Percentiles rank a stretch among this genome's conserved stretches.
Conservation (phyloP, 2,113 vertebrate species). For the Passer domesticus region DNA sequence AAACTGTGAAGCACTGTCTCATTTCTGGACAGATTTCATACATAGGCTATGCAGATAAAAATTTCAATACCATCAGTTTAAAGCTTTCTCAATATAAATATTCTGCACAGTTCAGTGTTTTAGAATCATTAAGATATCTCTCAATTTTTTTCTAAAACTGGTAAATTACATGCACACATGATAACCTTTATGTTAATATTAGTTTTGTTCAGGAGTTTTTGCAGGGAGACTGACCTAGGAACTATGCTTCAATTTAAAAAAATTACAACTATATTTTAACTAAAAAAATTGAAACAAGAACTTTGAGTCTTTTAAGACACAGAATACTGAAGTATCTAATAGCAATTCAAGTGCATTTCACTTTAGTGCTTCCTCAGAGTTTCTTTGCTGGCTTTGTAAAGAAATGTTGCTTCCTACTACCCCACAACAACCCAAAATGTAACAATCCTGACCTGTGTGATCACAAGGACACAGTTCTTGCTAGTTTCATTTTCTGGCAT, state of each 20-base stretch:
- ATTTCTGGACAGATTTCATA: background rate
- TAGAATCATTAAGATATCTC: background rate
- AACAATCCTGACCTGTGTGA: background rate
- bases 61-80: background rate
- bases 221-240: background rate
- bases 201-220: background rate
- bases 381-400: background rate
- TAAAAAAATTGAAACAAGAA: background rate
- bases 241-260: background rate
- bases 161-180: background rate
- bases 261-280: background rate
- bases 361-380: background rate
- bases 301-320: background rate
- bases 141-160: background rate
- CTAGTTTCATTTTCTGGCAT: background rate
- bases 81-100: background rate
- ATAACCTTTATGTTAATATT: background rate
- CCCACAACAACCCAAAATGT: constrained; percentile 30
- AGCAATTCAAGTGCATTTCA: constrained; percentile 4
- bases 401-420: constrained; percentile 15
- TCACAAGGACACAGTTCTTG: background rate
- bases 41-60: background rate
- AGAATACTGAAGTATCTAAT: background rate
- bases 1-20: background rate
- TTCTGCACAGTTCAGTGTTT: background rate